A percentile compares a stretch with the other conserved stretches of the same genome.
Evolutionary conservation across 2,113 vertebrate genomes (phyloP).

Genomic region (Orycteropus afer): DNA sequence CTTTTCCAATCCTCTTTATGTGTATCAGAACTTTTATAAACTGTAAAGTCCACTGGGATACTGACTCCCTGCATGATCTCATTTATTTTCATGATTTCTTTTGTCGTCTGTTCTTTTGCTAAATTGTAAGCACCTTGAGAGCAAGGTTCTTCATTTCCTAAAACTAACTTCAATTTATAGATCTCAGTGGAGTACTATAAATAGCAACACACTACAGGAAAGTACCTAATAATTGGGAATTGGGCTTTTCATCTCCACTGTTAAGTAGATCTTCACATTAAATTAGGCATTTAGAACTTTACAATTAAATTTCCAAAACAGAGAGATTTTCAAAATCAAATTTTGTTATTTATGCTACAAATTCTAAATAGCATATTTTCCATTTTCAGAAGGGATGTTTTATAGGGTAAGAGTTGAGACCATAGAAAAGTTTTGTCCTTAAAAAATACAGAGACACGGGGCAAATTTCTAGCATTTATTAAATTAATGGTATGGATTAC

Average conservation of each 20-base stretch:
- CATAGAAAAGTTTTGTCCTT: not conserved
- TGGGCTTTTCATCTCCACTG: not conserved
- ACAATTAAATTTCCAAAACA: not conserved
- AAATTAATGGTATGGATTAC: conserved; percentile 24
- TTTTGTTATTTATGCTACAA: not conserved
- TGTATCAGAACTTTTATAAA: not conserved
- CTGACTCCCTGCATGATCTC: not conserved
- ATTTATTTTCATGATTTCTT: not conserved
- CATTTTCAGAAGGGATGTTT: not conserved
- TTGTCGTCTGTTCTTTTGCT: not conserved
- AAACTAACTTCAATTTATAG: conserved; percentile 11
- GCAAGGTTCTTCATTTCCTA: conserved; percentile 11
- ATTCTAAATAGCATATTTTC: not conserved
- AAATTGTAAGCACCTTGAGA: conserved; percentile 43
- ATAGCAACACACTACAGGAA: not conserved
- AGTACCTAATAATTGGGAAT: not conserved
- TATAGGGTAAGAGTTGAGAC: not conserved
- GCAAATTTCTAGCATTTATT: conserved; percentile 10
- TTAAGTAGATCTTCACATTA: not conserved
- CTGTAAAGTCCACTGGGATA: not conserved
- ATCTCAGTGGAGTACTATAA: not conserved
- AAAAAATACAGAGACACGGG: not conserved
- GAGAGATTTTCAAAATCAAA: not conserved
- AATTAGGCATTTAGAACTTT: not conserved
- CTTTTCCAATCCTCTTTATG: not conserved